Conservation (phyloP, 2,888 invertebrate species). For the Xestoiulus laeticollis region DNA sequence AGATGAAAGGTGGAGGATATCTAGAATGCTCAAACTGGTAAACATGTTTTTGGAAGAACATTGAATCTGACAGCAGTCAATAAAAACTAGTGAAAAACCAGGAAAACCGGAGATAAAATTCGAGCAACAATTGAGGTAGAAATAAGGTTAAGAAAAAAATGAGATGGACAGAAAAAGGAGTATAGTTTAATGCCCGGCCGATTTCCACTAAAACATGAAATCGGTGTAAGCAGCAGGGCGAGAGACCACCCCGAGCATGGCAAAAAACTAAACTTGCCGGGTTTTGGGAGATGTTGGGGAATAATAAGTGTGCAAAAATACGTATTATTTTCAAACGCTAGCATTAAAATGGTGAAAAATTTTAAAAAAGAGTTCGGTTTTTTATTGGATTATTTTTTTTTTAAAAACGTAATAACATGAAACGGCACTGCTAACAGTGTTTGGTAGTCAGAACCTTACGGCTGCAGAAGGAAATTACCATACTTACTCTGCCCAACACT, state of each 20-base stretch:
- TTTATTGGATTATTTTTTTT: too few species aligned
- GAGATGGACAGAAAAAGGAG: neutral
- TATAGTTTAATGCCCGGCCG: neutral
- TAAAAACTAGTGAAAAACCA: neutral
- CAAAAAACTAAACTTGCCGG: neutral
- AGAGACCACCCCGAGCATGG: neutral
- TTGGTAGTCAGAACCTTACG: slow-evolving; percentile 42
- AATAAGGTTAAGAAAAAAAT: neutral
- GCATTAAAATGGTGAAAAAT: neutral
- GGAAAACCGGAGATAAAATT: neutral
- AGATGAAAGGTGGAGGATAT: too few species aligned
- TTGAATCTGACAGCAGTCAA: neutral
- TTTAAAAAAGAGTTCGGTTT: neutral
- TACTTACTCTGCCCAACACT: slow-evolving; percentile 54
- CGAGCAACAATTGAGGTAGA: neutral
- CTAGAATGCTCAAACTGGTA: too few species aligned
- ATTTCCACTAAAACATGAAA: neutral
- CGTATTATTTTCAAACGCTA: neutral
- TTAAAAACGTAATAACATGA: slow-evolving; percentile 9
- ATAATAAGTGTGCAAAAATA: neutral
- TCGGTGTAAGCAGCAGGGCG: neutral
- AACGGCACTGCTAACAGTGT: slow-evolving; percentile 37
- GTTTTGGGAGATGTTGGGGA: neutral
- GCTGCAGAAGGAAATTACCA: slow-evolving; percentile 51
- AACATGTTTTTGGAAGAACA: too few species aligned